Evolutionary conservation across 1,140 invertebrate genomes (phyloP).

Genomic region (Drosophila sulfurigaster): DNA sequence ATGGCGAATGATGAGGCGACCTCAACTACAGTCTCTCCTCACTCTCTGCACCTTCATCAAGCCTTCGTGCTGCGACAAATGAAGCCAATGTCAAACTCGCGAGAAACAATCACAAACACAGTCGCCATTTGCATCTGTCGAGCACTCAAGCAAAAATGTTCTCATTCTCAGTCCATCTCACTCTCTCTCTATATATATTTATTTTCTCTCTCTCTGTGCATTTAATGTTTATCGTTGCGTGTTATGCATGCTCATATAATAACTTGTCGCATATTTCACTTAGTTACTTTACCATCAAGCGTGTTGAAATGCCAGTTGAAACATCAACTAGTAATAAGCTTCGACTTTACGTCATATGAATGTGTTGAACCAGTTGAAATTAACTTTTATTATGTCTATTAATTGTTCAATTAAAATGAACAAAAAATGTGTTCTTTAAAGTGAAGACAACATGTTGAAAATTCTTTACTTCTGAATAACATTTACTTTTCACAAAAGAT

Average conservation of each 20-base stretch:
- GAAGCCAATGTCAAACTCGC: conserved; percentile 51
- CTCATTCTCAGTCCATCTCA: conserved; percentile 12
- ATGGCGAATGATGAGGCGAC: conserved; percentile 34
- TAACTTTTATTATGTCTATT: no score
- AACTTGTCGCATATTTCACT: not conserved
- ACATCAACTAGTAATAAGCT: no score
- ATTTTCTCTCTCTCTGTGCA: not conserved
- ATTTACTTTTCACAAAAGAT: no score
- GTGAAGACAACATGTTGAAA: no score
- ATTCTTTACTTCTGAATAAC: no score
- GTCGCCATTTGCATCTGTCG: conserved; percentile 43
- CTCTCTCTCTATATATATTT: not conserved
- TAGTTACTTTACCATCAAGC: not conserved
- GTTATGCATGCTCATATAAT: no score
- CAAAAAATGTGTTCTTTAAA: no score
- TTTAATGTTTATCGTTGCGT: conserved; percentile 1
- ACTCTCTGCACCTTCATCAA: not conserved
- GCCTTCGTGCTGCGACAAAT: conserved; percentile 15
- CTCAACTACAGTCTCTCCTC: not conserved
- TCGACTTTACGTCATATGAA: no score
- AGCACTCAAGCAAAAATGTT: conserved; percentile 22
- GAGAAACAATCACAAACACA: conserved; percentile 14
- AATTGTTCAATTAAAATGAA: no score
- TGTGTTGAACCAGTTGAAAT: no score
- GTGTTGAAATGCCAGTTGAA: no score